These are phyloP conservation scores for Paradoxurus hermaphroditus DNA, from an alignment of 2,113 vertebrate genomes.

Conservation along the genomic window DNA sequence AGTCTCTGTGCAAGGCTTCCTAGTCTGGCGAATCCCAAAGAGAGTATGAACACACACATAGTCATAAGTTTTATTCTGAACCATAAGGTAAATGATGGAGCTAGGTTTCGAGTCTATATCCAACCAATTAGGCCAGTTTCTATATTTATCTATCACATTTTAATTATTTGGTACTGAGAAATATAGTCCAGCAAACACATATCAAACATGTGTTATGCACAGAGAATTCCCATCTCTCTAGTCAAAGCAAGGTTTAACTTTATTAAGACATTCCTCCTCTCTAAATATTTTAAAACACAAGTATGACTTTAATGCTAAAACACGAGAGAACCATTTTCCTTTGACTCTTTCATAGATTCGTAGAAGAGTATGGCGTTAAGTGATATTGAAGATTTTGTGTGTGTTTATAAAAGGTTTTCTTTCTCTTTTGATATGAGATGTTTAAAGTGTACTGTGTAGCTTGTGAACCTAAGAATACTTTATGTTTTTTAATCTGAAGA, in stretches of 20 bases:
- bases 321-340: background rate
- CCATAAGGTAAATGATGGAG: background rate
- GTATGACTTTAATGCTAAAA: background rate
- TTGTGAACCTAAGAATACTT: conserved; percentile 20
- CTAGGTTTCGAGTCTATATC: background rate
- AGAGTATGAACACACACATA: background rate
- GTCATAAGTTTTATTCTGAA: background rate
- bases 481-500: conserved; percentile 58
- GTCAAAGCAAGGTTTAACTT: background rate
- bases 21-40: background rate
- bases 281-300: background rate
- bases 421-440: background rate
- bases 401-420: background rate
- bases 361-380: background rate
- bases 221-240: background rate
- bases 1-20: background rate
- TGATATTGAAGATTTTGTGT: background rate
- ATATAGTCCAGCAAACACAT: background rate
- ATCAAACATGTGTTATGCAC: background rate
- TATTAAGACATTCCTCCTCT: background rate
- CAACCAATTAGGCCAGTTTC: background rate
- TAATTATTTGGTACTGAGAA: background rate
- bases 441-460: background rate
- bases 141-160: background rate
- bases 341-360: background rate